Evolutionary conservation across 2,888 invertebrate genomes (phyloP), one percentile per base, ranked within the genome.

Genomic region (Papilio protenor): DNA sequence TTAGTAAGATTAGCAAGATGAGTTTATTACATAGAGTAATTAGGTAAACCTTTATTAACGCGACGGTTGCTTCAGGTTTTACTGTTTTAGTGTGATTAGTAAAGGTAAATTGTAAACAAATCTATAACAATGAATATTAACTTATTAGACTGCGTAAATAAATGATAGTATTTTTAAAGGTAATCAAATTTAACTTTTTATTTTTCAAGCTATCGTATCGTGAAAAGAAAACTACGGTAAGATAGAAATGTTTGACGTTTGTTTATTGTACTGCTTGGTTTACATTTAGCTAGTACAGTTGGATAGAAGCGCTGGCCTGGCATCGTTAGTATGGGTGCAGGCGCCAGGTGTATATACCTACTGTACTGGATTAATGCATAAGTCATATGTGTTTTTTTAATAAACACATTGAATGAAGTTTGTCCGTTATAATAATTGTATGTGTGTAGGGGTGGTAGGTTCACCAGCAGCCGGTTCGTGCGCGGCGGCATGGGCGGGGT

Each of bases 131-230:
- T 33, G 3, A 33, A 33, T 33, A 0, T 6, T 33, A 33, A 33
- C 3, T 5, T 27, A 61, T 49, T 14, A 49, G 12, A 14, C 49
- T 16, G 49, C 12, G 5, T 5, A 18, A 52, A 18, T 55, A 59
- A 59, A 14, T 59, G 11, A 23, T 14, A 59, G 59, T 23, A 18
- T 66, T 33, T 2, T 66, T 5, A 10, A 2, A n/a, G 64, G 40
- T 66, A 66, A 80, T 10, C 14, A 27, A 61, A 14, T 79, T 27
- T 40, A 78, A 77, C 77, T 83, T 80, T 82, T 84, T 84, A 79
- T 82, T 69, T 90, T 92, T 85, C 92, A 93, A 94, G 94, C 94
- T 94, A 92, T 86, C 93, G 93, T 82, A 90, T 93, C 82, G 89
- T 93, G 88, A 93, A 92, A 86, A 87, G 92, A 84, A 91, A 89